Base-by-base conservation (phyloP, 2,888 invertebrate genomes). In the Platycheirus rosarum region DNA sequence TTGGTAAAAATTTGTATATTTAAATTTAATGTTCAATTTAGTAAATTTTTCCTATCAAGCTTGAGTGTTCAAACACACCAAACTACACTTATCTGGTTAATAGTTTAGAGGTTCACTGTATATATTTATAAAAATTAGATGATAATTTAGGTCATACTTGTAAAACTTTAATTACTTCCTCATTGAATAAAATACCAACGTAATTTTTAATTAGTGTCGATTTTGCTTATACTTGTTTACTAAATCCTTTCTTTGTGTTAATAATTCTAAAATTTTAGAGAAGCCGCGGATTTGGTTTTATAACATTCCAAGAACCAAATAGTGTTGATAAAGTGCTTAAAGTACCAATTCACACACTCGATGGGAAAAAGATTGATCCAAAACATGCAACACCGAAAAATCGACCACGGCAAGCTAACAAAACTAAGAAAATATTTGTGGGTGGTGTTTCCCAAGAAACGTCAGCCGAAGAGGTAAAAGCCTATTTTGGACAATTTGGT, bases 331-430 rank as follows among this genome's bases (percentile, higher is more conserved):
- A 96, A 92, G 97, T 97, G 77, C 93, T 97, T 69, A 96, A 96
- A 87, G 96, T 97, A 86, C 96, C 96, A 74, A 95, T 96, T 85
- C 97, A 97, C 92, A 96, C 96, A 63, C 92, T 97, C 86, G 97
- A 97, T 91, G 97, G 97, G 85, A 97, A 97, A 91, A 96, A 97
- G 91, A 97, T 97, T 90, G 97, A 97, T 90, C 97, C 97, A 73
- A 97, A 97, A 89, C 97, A 97, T 92, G 97, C 97, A 74, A 97
- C 97, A 60, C 97, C 97, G 85, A 97, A 97, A 91, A 97, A 96
- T 86, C 93, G 96, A 35, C 96, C 96, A 44, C 95, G 96, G 87
- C 94, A 93, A 87, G 95, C 96, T 68, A 96, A 96, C 89, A 95
- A 96, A 88, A 96, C 96, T 86, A 97, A 97, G 92, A 97, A 97